Evolutionary conservation across 2,888 invertebrate genomes (phyloP).

Genomic region (Amblyjoppa fuscipennis): DNA sequence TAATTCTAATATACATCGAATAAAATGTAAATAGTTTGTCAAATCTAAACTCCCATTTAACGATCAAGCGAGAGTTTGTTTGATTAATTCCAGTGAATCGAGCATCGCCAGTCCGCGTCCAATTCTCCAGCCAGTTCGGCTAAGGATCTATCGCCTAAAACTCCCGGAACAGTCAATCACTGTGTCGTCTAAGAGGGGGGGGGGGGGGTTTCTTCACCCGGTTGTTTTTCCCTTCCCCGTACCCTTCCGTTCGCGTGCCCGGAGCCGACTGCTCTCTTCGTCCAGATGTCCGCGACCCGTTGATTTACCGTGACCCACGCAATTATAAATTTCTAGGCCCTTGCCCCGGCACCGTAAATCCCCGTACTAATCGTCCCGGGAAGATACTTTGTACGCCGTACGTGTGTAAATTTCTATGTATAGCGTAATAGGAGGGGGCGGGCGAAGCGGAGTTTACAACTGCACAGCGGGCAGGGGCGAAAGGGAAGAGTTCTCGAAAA

Average conservation of each 20-base stretch:
- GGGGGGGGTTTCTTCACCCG: background rate
- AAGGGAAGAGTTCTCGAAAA: conserved; percentile 6
- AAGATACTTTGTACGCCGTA: conserved; percentile 27
- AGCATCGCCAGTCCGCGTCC: background rate
- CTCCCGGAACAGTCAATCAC: background rate
- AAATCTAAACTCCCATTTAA: no score
- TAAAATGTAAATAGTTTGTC: background rate
- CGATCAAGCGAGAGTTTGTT: background rate
- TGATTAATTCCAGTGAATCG: no score
- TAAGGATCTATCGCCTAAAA: background rate
- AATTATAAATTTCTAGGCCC: conserved; percentile 55
- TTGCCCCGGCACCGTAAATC: conserved; percentile 40
- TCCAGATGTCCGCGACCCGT: conserved; percentile 49
- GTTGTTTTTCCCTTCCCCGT: background rate
- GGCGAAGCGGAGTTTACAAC: conserved; percentile 6
- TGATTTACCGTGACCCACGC: conserved; percentile 57
- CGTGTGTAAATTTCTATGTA: conserved; percentile 6
- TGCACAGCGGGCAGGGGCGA: background rate
- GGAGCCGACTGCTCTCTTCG: conserved; percentile 12
- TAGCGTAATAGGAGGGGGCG: background rate
- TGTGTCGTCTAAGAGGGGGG: background rate
- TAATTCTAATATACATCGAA: background rate
- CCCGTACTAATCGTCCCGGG: conserved; percentile 34
- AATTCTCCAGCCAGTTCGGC: background rate
- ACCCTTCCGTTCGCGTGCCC: conserved; percentile 54